A percentile compares a stretch with the other conserved stretches of the same genome.
These are phyloP conservation scores for Neotragus moschatus DNA, from an alignment of 2,113 vertebrate species.

Conservation along the genomic window DNA sequence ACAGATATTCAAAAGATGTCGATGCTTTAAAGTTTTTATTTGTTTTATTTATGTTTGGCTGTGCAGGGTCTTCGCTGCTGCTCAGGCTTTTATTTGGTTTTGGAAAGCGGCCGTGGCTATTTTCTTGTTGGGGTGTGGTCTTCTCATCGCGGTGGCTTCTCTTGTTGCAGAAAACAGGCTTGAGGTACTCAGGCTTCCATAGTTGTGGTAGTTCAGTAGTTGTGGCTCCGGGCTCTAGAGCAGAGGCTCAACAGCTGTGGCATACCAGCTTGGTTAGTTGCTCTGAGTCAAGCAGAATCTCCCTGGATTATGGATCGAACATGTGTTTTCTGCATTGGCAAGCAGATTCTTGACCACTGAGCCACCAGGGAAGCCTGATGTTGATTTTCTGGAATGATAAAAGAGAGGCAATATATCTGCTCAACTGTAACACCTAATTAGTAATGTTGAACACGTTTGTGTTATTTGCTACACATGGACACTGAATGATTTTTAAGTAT, in stretches of 20 bases:
- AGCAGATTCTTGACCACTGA: background rate
- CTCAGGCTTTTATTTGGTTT: background rate
- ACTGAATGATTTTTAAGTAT: slow-evolving; percentile 1
- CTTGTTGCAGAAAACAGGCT: background rate
- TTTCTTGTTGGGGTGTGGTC: background rate
- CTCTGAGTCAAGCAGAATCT: background rate
- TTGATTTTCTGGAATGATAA: background rate
- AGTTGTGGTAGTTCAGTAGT: background rate
- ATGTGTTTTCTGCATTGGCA: background rate
- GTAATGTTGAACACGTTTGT: background rate
- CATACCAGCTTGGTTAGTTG: background rate
- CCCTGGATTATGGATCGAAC: background rate
- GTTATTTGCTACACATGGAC: slow-evolving; percentile 16
- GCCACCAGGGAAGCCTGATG: background rate
- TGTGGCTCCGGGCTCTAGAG: background rate
- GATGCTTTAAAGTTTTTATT: background rate
- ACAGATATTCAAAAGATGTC: background rate
- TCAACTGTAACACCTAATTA: background rate
- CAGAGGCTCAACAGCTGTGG: background rate
- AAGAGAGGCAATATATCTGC: background rate
- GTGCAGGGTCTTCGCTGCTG: background rate
- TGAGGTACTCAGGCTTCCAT: fast-evolving
- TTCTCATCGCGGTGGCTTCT: background rate
- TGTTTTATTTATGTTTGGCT: background rate
- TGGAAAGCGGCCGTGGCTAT: background rate